A percentile compares a stretch with the other conserved stretches of the same genome.
Conservation (phyloP, 2,113 vertebrate genomes). For the Pipra filicauda region DNA sequence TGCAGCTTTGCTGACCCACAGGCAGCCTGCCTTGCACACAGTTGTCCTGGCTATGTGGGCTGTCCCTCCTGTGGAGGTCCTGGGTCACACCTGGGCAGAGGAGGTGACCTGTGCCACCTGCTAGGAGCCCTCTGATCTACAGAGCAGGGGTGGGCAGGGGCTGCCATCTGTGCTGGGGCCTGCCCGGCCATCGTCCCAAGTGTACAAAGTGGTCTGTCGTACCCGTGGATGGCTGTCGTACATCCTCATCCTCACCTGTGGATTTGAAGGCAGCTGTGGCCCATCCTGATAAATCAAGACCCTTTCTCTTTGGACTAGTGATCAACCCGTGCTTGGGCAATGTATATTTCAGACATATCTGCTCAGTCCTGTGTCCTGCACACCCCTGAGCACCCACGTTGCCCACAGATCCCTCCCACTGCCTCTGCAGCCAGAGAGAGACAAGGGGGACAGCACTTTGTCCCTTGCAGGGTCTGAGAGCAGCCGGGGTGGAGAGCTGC, state of each 20-base stretch:
- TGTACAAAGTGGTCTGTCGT: rapidly evolving
- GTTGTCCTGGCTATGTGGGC: background rate
- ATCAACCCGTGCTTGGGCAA: too few species aligned
- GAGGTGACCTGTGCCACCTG: background rate
- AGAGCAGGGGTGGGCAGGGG: rapidly evolving
- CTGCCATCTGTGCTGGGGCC: rapidly evolving
- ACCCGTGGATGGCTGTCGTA: rapidly evolving
- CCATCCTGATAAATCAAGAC: rapidly evolving
- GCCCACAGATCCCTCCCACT: rapidly evolving
- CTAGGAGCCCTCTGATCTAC: background rate
- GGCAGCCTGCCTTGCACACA: background rate
- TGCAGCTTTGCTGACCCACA: background rate
- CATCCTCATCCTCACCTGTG: rapidly evolving
- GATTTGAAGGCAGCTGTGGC: rapidly evolving
- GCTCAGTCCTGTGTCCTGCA: background rate
- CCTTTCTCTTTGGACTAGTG: rapidly evolving
- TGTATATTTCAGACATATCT: rapidly evolving
- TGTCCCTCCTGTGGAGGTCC: background rate
- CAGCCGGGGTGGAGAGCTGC: rapidly evolving
- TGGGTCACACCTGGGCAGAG: background rate
- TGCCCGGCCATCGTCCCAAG: too few species aligned
- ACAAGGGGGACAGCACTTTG: rapidly evolving
- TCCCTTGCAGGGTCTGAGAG: rapidly evolving
- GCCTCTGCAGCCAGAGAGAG: background rate
- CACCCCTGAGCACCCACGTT: rapidly evolving